Conservation (phyloP, 2,797 vertebrate genomes). For the Chloroceryle inda region DNA sequence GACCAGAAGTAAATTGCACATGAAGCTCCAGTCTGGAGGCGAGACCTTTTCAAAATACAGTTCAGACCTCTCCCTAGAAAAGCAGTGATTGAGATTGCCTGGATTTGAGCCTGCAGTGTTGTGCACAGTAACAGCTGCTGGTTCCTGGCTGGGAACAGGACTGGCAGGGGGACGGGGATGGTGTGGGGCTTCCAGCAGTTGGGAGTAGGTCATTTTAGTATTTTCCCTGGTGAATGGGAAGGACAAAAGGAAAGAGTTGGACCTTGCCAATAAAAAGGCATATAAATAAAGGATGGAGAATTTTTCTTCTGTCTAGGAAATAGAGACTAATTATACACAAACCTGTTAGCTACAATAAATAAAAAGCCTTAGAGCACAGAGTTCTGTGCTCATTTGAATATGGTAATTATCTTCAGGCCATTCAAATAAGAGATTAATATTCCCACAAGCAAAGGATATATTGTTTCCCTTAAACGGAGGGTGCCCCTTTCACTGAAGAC, state of each 20-base stretch:
- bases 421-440: not conserved
- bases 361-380: not conserved
- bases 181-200: not conserved
- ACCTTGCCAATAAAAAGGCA: not conserved
- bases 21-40: not conserved
- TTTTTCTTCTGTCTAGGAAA: conserved; percentile 18
- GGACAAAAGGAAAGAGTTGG: not conserved
- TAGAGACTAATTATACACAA: not conserved
- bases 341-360: not conserved
- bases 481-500: not conserved
- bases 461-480: not conserved
- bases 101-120: not conserved
- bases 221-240: conserved; percentile 24
- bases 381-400: not conserved
- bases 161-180: not conserved
- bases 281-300: conserved; percentile 1
- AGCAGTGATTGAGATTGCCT: not conserved
- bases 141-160: not conserved
- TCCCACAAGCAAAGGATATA: not conserved
- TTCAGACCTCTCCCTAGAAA: not conserved
- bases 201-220: not conserved
- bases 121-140: not conserved
- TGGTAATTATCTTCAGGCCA: not conserved
- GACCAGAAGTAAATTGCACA: not conserved
- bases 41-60: not conserved